These are phyloP conservation scores for Steinernema feltiae DNA, from an alignment of 1,140 invertebrate genomes.

Conservation along the genomic window DNA sequence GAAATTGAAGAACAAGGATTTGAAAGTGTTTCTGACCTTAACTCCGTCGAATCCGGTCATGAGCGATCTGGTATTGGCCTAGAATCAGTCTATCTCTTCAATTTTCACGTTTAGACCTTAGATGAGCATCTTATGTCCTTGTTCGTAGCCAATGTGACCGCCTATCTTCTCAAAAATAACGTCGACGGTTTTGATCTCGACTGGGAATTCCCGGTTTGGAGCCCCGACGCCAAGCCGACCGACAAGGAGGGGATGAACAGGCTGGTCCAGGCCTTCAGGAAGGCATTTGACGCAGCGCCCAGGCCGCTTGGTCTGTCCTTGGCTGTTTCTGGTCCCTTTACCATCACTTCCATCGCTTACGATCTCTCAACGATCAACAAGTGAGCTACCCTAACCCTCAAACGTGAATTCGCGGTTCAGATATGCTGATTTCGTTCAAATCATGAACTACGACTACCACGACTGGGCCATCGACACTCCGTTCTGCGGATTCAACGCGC, in stretches of 20 bases:
- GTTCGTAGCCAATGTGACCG: slow-evolving; percentile 2
- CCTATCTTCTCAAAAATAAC: slow-evolving; percentile 34
- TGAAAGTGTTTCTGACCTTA: slow-evolving; percentile 19
- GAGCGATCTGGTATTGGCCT: slow-evolving; percentile 23
- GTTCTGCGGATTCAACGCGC: slow-evolving; percentile 47
- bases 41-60: slow-evolving; percentile 14
- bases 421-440: slow-evolving; percentile 44
- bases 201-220: slow-evolving; percentile 50
- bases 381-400: too few relatives aligned
- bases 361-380: slow-evolving; percentile 35
- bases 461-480: slow-evolving; percentile 31
- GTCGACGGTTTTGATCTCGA: slow-evolving; percentile 47
- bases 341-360: slow-evolving; percentile 36
- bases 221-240: slow-evolving; percentile 26
- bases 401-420: too few relatives aligned
- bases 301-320: slow-evolving; percentile 25
- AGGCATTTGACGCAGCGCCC: neutral
- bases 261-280: slow-evolving; percentile 35
- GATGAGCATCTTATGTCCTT: slow-evolving; percentile 14
- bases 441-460: slow-evolving; percentile 52
- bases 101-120: too few relatives aligned
- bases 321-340: slow-evolving; percentile 41
- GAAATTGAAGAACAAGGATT: slow-evolving; percentile 14
- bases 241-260: slow-evolving; percentile 31
- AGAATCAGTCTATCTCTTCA: too few relatives aligned